Evolutionary conservation across 1,140 invertebrate genomes (phyloP), one percentile per base, ranked within the genome.

Genomic region (Ptiloglossa arizonensis): DNA sequence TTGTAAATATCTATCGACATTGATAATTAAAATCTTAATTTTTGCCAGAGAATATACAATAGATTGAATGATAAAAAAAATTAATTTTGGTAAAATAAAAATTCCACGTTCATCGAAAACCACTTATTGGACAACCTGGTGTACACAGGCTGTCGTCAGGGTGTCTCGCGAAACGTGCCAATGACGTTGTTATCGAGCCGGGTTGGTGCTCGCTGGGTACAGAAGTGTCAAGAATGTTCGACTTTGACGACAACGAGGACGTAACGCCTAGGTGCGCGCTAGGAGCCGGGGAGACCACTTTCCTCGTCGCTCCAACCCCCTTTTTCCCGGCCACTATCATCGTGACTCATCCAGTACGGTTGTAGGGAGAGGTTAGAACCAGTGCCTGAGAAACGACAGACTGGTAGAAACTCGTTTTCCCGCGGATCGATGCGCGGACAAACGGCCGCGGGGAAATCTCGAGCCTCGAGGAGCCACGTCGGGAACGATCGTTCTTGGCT

Each of bases 321-420:
- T 82, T 84, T 87, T 80, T 66, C 2, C 41, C 66, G 6, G 57
- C 59, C 76, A 32, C 85, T 82, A 87, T 84, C 83, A 83, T 81
- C 62, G 50, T 89, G 87, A 89, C 80, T 89, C 88, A 89, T 81
- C 72, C 66, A 54, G 54, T 71, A 82, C n/a, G 72, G 41, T 63
- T 79, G 71, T 59, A 41, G 57, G 64, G 32, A 72, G 63, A 71
- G 63, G 68, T 70, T 38, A 22, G 29, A 19, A 41, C 29, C 52
- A 63, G 52, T 38, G 29, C 15, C 59, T 44, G 29, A 77, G 63
- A 66, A 84, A 63, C 44, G 22, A 64, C 66, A 64, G 27, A 67
- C 56, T 67, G 68, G 59, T 79, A 59, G 50, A 70, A 86, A 85
- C 54, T 56, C 29, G 35, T 86, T 73, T 78, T 77, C 63, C 46